phyloP scores from a whole-genome alignment of 1,140 invertebrate genomes.

The Armadillidium nasatum region DNA sequence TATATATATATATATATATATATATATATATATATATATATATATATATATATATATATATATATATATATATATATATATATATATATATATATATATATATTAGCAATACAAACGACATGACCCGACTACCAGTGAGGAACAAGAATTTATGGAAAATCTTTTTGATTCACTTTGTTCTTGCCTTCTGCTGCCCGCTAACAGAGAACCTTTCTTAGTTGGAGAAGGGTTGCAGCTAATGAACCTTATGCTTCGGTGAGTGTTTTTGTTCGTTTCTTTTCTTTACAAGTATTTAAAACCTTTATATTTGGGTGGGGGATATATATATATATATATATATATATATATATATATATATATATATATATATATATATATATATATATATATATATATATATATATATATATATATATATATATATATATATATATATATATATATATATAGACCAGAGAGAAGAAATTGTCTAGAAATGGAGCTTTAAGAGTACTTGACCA shows the following conservation, averaged over 20 bases:
- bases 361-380: neutral
- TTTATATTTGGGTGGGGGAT: no score
- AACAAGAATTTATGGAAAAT: constrained; percentile 98
- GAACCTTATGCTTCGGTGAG: constrained; percentile 86
- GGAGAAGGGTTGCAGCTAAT: constrained; percentile 94
- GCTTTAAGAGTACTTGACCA: constrained; percentile 95
- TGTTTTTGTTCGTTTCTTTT: no score
- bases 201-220: constrained; percentile 85
- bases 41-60: no score
- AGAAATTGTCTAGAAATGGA: constrained; percentile 92
- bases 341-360: neutral
- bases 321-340: neutral
- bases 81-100: no score
- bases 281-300: no score
- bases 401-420: neutral
- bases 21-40: no score
- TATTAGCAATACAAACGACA: constrained; percentile 75
- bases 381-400: neutral
- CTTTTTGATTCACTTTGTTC: constrained; percentile 94
- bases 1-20: no score
- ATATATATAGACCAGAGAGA: constrained; percentile 63
- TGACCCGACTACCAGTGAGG: constrained; percentile 83
- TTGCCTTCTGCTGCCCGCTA: constrained; percentile 76
- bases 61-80: constrained; percentile 21
- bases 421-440: neutral